A percentile compares a stretch with the other conserved stretches of the same genome.
These are phyloP conservation scores for Apodemia duryi DNA, from an alignment of 2,888 invertebrate genomes.

Conservation along the genomic window DNA sequence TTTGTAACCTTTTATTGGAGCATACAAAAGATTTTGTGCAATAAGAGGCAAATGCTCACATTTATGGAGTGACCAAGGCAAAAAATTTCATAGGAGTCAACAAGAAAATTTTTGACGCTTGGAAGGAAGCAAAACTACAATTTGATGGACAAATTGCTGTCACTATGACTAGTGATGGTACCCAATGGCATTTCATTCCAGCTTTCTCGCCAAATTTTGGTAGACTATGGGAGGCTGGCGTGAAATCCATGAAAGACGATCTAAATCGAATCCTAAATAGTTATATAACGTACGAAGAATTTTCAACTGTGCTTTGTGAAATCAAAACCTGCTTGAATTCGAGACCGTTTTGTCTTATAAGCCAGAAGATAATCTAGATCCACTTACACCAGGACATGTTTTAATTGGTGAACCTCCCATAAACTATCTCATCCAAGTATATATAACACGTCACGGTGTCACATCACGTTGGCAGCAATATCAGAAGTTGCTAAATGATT, in stretches of 20 bases:
- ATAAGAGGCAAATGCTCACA: conserved; percentile 28
- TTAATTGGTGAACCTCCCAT: neutral
- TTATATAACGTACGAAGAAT: neutral
- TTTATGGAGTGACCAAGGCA: conserved; percentile 31
- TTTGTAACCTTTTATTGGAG: conserved; percentile 35
- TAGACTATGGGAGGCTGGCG: neutral
- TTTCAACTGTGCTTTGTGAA: neutral
- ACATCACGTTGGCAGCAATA: neutral
- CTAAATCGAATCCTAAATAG: neutral
- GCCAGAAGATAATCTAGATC: neutral
- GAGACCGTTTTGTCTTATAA: neutral
- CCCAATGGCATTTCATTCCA: conserved; percentile 6
- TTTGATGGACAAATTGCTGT: conserved; percentile 19
- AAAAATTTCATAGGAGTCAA: conserved; percentile 28
- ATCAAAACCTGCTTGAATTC: neutral
- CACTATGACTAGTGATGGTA: neutral
- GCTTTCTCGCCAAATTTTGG: neutral
- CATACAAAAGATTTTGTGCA: conserved; percentile 31
- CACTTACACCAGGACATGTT: conserved; percentile 2
- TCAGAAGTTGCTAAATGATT: neutral
- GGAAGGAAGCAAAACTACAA: conserved; percentile 23
- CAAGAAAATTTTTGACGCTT: conserved; percentile 25
- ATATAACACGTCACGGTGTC: neutral
- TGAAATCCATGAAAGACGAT: neutral
- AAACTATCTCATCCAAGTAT: neutral